These are phyloP conservation scores for Orchesella flavescens DNA, from an alignment of 2,888 invertebrate genomes.

Conservation along the genomic window DNA sequence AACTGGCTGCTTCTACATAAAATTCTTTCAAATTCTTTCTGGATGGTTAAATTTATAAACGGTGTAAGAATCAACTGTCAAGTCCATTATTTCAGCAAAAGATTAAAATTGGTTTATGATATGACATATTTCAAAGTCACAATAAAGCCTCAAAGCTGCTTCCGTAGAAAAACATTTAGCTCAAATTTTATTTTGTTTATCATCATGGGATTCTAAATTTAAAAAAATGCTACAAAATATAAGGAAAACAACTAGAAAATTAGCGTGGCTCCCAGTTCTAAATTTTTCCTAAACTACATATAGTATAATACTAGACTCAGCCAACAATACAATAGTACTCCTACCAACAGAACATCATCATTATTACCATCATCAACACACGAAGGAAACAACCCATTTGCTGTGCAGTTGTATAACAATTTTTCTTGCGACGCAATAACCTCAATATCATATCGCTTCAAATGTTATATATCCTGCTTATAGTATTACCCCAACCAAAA, in stretches of 20 bases:
- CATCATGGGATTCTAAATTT: too few relatives aligned
- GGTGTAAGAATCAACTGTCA: too few relatives aligned
- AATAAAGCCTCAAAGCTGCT: too few relatives aligned
- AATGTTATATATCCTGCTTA: constrained; percentile 1
- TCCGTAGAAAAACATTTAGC: too few relatives aligned
- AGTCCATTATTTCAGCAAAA: too few relatives aligned
- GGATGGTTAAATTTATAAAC: too few relatives aligned
- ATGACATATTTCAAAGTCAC: too few relatives aligned
- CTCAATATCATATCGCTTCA: constrained; percentile 47
- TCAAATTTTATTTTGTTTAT: too few relatives aligned
- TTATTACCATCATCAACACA: neutral
- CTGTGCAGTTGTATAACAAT: constrained; percentile 48
- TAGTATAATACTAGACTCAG: neutral
- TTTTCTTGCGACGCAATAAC: constrained; percentile 64
- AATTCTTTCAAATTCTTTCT: too few relatives aligned
- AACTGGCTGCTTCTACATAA: too few relatives aligned
- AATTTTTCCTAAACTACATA: neutral
- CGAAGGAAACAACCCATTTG: constrained; percentile 2
- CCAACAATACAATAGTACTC: neutral
- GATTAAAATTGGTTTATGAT: too few relatives aligned
- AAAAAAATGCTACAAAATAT: neutral
- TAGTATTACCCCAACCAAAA: neutral
- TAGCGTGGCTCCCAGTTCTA: neutral
- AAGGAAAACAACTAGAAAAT: neutral
- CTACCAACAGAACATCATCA: neutral